Evolutionary conservation across 2,113 vertebrate species (phyloP), one percentile per base, ranked within the genome.

Genomic region (Carlito syrichta): DNA sequence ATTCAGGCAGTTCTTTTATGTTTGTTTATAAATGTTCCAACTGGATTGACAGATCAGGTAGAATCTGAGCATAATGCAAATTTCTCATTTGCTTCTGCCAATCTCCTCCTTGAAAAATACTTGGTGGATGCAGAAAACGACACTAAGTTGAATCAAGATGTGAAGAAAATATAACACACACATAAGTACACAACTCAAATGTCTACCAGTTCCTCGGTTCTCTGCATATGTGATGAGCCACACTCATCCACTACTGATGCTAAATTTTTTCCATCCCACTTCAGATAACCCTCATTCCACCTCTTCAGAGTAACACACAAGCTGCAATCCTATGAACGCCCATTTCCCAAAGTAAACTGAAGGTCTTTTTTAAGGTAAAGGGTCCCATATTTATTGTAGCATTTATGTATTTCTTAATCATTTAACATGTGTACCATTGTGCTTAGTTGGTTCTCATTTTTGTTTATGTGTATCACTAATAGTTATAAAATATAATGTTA

Each of bases 1-100:
- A 76, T 69, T 77, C 30, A 74, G 71, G 68, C 6, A 74, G 45
- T 87, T 63, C 17, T 48, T 22, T n/a, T 62, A 52, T 62, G 60
- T 19, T 81, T 66, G 48, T 81, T 85, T 91, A n/a, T 62, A 91
- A 86, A 63, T 95, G 45, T 68, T 94, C 40, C 78, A 89, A 32
- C 17, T 66, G 25, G 17, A 48, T 30, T 73, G 52, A 48, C 76
- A 19, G 56, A 89, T 50, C 71, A 66, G 3, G 22, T 66, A 83
- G 68, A 56, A 63, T 22, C 45, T 68, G n/a, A 91, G n/a, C 27
- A 54, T 48, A 89, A 54, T 22, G n/a, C 43, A 94, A 91, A 69
- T 58, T 91, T 74, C 58, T 2, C 8, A 52, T 83, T 79, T 45
- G n/a, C 20, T 71, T 74, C 94, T 40, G 16, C 52, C 45, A 69